Percentiles rank a stretch among this genome's conserved stretches.
phyloP scores from a whole-genome alignment of 2,113 vertebrate genomes.

The Lampris incognitus region DNA sequence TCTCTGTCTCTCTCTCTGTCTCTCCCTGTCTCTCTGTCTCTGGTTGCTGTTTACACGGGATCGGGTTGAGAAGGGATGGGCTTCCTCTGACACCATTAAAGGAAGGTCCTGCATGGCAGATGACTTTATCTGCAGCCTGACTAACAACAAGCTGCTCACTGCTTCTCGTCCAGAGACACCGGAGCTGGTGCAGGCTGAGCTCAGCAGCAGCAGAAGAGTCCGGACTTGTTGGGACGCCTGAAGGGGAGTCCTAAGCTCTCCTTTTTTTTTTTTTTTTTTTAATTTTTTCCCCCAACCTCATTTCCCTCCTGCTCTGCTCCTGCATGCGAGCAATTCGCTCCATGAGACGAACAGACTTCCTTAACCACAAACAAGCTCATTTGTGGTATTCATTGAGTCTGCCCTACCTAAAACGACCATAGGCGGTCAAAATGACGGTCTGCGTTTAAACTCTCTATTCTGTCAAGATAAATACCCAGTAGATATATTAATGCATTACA shows the following conservation, averaged over 20 bases:
- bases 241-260: constrained; percentile 65
- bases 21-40: too few species aligned
- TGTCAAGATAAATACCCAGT: too few species aligned
- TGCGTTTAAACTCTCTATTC: too few species aligned
- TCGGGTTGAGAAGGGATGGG: neutral
- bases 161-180: constrained; percentile 43
- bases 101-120: neutral
- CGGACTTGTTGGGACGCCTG: constrained; percentile 81
- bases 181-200: constrained; percentile 30
- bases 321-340: constrained; percentile 18
- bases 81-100: constrained; percentile 9
- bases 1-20: too few species aligned
- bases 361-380: too few species aligned
- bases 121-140: neutral
- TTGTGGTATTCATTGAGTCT: too few species aligned
- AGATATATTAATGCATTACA: too few species aligned
- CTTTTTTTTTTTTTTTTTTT: constrained; percentile 34
- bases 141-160: constrained; percentile 2
- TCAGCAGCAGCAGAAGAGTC: constrained; percentile 65
- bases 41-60: too few species aligned
- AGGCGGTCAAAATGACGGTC: too few species aligned
- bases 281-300: neutral
- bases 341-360: too few species aligned
- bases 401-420: too few species aligned
- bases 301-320: constrained; percentile 44